Percentiles rank a stretch among this genome's conserved stretches.
Evolutionary conservation across 2,888 invertebrate species (phyloP).

Genomic region (Orchesella flavescens): DNA sequence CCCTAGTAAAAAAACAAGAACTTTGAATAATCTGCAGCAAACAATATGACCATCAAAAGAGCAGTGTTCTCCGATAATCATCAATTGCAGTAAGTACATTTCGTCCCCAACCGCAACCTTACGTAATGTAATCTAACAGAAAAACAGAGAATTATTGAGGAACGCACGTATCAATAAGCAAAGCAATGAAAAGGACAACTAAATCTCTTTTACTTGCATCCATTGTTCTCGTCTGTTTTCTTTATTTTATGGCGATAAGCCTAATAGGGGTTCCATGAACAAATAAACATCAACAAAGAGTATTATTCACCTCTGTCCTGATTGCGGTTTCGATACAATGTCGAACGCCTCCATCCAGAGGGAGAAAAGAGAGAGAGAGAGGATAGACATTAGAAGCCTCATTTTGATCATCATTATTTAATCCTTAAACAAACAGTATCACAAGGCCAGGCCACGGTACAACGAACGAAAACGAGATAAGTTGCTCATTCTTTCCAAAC

Average conservation of each 20-base stretch:
- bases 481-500: not conserved
- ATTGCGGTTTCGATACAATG: slow-evolving; percentile 46
- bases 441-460: slow-evolving; percentile 36
- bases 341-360: slow-evolving; percentile 5
- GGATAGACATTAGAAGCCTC: slow-evolving; percentile 38
- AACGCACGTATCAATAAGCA: not conserved
- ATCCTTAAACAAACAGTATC: slow-evolving; percentile 59
- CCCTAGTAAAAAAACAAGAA: not conserved
- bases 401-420: slow-evolving; percentile 56
- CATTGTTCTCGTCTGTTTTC: slow-evolving; percentile 20
- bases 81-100: not conserved
- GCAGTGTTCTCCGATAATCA: not conserved
- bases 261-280: slow-evolving; percentile 47
- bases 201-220: slow-evolving; percentile 27
- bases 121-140: slow-evolving; percentile 10
- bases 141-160: not conserved
- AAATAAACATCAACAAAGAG: slow-evolving; percentile 54
- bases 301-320: slow-evolving; percentile 32
- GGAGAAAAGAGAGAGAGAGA: slow-evolving; percentile 17
- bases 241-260: slow-evolving; percentile 46
- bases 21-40: not conserved
- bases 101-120: not conserved
- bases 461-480: not conserved
- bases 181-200: slow-evolving; percentile 40
- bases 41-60: not conserved